Conservation (phyloP, 2,797 vertebrate species). For the Poeciliopsis presidionis region DNA sequence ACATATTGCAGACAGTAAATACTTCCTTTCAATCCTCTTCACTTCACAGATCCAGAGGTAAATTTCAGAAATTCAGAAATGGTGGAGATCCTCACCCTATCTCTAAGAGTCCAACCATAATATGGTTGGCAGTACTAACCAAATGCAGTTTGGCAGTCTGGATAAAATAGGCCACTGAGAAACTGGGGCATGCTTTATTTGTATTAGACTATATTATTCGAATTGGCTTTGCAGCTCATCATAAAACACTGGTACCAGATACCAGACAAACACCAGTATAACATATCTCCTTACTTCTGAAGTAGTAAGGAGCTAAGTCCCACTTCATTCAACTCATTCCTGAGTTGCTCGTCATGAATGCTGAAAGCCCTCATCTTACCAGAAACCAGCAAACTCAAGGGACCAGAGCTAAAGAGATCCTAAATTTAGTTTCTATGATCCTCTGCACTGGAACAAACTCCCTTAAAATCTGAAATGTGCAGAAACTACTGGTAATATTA, state of each 20-base stretch:
- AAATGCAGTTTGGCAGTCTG: neutral
- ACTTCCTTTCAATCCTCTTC: neutral
- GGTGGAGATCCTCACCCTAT: too few species aligned
- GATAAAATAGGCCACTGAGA: neutral
- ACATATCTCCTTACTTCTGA: neutral
- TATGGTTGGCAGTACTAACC: too few species aligned
- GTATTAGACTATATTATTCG: neutral
- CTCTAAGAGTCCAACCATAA: too few species aligned
- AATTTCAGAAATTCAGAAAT: too few species aligned
- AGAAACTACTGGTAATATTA: neutral
- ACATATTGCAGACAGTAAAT: neutral
- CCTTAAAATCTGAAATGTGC: neutral
- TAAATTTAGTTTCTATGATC: neutral
- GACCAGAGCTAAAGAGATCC: neutral
- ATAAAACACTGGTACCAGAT: neutral
- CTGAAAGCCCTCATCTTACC: neutral
- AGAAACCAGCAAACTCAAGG: neutral
- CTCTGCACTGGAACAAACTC: neutral
- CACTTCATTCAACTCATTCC: too few species aligned
- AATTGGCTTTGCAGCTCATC: neutral
- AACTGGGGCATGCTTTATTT: neutral
- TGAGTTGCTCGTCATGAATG: neutral
- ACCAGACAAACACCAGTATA: neutral
- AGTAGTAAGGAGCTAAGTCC: too few species aligned
- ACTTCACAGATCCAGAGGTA: neutral